Base-by-base conservation (phyloP, 2,888 invertebrate species). In the Cheilosia vulpina region DNA sequence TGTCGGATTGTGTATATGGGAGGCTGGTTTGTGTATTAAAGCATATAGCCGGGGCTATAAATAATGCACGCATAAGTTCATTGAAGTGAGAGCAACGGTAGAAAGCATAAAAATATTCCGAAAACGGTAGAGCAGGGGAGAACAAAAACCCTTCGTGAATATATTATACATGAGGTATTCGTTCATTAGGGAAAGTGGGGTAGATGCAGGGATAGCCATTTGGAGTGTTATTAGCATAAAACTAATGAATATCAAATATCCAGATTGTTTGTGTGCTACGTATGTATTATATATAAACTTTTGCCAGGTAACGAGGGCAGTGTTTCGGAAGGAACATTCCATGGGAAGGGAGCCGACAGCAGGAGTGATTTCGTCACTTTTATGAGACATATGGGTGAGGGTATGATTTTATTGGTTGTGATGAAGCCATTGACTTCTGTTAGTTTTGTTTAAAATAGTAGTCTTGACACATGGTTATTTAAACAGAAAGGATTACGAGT, bases 181-280 rank as follows among this genome's bases (percentile, higher is more conserved):
- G 47, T 83, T 78, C 72, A 77, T 72, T 72, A 72, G 47, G 62
- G 31, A 53, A 66, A 60, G 66, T 34, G 62, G 38, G 34, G 9
- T 38, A 24, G 55, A 15, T 31, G 19, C 17, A 13, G 57, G 72
- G 53, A 55, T 38, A 66, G 43, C 45, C 34, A 66, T 66, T 63
- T 69, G 38, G 50, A 69, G 55, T 60, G 82, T 72, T 83, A 83
- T 83, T 83, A 83, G 77, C 82, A 78, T 83, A 83, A 83, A 83
- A 83, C 82, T 83, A 83, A 83, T 83, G 82, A 83, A 83, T 83
- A 83, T 78, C 72, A 83, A 83, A 78, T 83, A 60, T 83, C 43
- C 34, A 72, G 50, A 66, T 66, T 71, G 43, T 57, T 15, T 65
- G 63, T 69, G 63, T 63, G 9, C 9, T 31, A 7, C 2, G 31